These are phyloP conservation scores for Hemitrygon akajei DNA, from an alignment of 2,797 vertebrate species.

Conservation along the genomic window DNA sequence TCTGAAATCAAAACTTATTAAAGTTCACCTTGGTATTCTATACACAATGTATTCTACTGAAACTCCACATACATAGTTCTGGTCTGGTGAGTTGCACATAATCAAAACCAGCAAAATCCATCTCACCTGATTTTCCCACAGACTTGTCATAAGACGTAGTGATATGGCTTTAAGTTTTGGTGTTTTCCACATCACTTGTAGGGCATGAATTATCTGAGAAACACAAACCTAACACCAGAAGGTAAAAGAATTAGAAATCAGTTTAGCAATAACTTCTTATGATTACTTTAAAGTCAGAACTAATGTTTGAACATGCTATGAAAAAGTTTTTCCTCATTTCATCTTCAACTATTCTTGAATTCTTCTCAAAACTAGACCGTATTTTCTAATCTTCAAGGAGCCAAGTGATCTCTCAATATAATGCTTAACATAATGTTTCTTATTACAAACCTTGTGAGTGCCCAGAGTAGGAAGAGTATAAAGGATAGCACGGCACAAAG, in stretches of 20 bases:
- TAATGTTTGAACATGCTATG: background rate
- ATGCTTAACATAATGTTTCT: background rate
- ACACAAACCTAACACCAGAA: constrained; percentile 71
- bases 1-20: background rate
- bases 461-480: constrained; percentile 76
- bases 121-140: constrained; percentile 88
- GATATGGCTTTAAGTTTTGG: constrained; percentile 71
- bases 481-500: constrained; percentile 65
- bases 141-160: constrained; percentile 73
- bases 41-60: background rate
- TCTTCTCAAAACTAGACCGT: background rate
- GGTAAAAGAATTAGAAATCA: constrained; percentile 27
- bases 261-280: background rate
- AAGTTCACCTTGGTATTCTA: background rate
- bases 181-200: constrained; percentile 68
- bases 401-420: too few species aligned
- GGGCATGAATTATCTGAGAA: constrained; percentile 73
- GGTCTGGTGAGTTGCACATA: background rate
- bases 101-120: background rate
- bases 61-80: background rate
- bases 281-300: background rate
- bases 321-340: too few species aligned
- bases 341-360: background rate
- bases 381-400: background rate
- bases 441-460: constrained; percentile 75